phyloP scores from a whole-genome alignment of 92 coral and sea anemone genomes.

The Epizoanthus illoricatus region DNA sequence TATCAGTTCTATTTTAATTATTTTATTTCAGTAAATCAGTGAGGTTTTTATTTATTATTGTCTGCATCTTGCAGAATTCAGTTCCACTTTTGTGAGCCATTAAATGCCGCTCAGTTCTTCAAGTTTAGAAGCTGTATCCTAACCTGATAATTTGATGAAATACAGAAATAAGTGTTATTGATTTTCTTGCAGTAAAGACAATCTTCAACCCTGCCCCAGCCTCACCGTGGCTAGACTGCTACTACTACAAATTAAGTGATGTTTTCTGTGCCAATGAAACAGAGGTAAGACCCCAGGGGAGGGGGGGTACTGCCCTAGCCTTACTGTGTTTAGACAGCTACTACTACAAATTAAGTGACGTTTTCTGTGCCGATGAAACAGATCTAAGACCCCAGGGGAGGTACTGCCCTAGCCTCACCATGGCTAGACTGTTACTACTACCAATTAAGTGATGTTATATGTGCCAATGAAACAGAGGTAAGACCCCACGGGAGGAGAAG shows the following conservation, averaged over 20 bases:
- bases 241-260: constrained; percentile 91
- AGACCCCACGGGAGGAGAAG: constrained; percentile 6
- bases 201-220: constrained; percentile 99
- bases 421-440: constrained; percentile 92
- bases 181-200: constrained; percentile 70
- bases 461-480: constrained; percentile 98
- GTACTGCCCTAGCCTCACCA: constrained; percentile 93
- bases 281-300: constrained; percentile 66
- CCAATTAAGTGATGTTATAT: constrained; percentile 91
- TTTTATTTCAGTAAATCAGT: neutral
- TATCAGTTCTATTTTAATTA: neutral
- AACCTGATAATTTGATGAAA: neutral
- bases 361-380: constrained; percentile 95
- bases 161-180: neutral
- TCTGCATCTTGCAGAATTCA: neutral
- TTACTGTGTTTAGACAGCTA: constrained; percentile 85
- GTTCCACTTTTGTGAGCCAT: too few relatives aligned
- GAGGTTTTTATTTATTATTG: neutral
- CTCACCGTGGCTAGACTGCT: constrained; percentile 84
- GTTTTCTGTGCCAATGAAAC: constrained; percentile 97
- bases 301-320: constrained; percentile 98
- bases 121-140: neutral
- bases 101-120: neutral
- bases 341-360: constrained; percentile 91
- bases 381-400: constrained; percentile 66